Percentiles rank a stretch among this genome's conserved stretches.
Conservation (phyloP, 2,888 invertebrate genomes). For the Phortica magna region DNA sequence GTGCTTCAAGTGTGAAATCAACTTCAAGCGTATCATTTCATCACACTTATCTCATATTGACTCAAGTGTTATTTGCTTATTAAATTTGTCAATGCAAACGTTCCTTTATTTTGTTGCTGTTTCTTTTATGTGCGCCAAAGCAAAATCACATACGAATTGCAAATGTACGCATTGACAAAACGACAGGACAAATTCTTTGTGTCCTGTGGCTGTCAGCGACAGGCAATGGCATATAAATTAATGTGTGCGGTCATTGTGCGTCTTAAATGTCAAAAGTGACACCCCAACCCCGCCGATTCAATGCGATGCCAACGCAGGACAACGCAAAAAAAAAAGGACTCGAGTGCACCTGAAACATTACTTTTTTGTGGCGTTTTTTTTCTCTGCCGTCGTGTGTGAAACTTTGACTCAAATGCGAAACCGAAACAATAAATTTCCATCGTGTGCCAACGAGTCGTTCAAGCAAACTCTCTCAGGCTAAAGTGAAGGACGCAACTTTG, state of each 20-base stretch:
- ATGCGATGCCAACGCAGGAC: constrained; percentile 18
- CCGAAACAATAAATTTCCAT: constrained; percentile 72
- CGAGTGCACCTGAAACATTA: constrained; percentile 62
- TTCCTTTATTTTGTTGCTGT: constrained; percentile 7
- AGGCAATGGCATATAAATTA: constrained; percentile 74
- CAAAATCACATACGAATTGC: constrained; percentile 63
- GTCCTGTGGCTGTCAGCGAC: constrained; percentile 70
- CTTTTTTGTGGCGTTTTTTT: constrained; percentile 22
- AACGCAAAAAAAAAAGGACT: constrained; percentile 11
- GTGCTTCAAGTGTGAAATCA: not conserved
- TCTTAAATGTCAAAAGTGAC: constrained; percentile 71
- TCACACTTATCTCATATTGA: constrained; percentile 2
- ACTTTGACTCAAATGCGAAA: constrained; percentile 61
- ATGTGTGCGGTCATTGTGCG: constrained; percentile 61
- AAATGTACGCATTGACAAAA: constrained; percentile 56
- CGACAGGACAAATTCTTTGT: constrained; percentile 63
- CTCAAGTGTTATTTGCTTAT: constrained; percentile 61
- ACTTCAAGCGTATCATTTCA: constrained; percentile 4
- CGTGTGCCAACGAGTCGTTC: constrained; percentile 41
- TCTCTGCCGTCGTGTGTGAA: constrained; percentile 39
- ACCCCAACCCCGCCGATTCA: constrained; percentile 51
- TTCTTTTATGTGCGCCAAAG: constrained; percentile 49
- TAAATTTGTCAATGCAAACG: constrained; percentile 68
- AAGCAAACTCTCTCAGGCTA: constrained; percentile 8
- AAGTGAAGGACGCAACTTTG: constrained; percentile 46